Conservation (phyloP, 2,888 invertebrate genomes). For the Drosophila kuntzei region DNA sequence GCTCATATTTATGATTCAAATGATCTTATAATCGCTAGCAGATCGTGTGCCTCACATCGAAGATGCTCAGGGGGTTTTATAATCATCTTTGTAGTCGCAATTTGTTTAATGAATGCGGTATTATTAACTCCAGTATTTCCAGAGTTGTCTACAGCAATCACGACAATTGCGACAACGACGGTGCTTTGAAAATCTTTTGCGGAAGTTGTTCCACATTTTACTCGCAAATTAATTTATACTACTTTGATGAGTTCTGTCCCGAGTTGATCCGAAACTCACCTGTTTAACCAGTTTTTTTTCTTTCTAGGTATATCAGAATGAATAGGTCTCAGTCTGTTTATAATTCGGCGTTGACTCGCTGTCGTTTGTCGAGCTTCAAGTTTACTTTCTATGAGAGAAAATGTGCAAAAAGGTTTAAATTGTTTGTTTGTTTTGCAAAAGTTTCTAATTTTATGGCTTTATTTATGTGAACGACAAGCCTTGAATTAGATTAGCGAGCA, state of each 20-base stretch:
- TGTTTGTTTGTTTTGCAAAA: slow-evolving; percentile 59
- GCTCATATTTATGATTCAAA: background rate
- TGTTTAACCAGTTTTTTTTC: slow-evolving; percentile 45
- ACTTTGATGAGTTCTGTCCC: slow-evolving; percentile 30
- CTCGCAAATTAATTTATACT: slow-evolving; percentile 16
- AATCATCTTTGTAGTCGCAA: slow-evolving; percentile 13
- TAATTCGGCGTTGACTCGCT: slow-evolving; percentile 58
- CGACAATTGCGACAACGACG: slow-evolving; percentile 19
- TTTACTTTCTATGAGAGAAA: slow-evolving; percentile 69
- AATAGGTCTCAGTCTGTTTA: slow-evolving; percentile 50
- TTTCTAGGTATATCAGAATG: slow-evolving; percentile 37
- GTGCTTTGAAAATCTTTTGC: slow-evolving; percentile 7
- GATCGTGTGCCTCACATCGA: slow-evolving; percentile 23
- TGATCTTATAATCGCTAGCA: slow-evolving; percentile 18
- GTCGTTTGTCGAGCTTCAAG: slow-evolving; percentile 41
- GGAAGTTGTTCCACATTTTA: slow-evolving; percentile 42
- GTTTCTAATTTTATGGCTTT: slow-evolving; percentile 60
- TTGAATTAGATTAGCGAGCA: slow-evolving; percentile 42
- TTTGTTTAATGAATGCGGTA: slow-evolving; percentile 40
- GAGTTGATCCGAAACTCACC: slow-evolving; percentile 20
- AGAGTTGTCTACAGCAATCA: slow-evolving; percentile 7
- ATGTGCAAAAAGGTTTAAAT: slow-evolving; percentile 55
- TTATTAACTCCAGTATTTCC: slow-evolving; percentile 23
- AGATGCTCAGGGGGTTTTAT: slow-evolving; percentile 12
- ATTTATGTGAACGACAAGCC: slow-evolving; percentile 34